Percentiles rank a stretch among this genome's conserved stretches.
phyloP scores from a whole-genome alignment of 1,140 invertebrate species.

The Hesperophylax magnus region DNA sequence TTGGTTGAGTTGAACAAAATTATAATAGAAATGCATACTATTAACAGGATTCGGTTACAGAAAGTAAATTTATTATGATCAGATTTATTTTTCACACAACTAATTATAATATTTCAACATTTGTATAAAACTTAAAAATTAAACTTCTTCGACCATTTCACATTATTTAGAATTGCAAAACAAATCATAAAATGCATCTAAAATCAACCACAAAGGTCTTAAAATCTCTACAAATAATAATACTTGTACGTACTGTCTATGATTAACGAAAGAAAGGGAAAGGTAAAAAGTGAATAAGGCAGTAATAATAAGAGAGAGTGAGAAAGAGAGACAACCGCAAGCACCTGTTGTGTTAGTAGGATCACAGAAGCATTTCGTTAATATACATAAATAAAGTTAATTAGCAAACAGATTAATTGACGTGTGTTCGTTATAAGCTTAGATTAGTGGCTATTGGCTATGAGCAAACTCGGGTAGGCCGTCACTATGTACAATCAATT shows the following conservation, averaged over 20 bases:
- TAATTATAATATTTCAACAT: background rate
- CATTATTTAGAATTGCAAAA: background rate
- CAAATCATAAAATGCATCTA: background rate
- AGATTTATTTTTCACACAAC: no score
- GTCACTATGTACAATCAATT: background rate
- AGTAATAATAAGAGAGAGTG: background rate
- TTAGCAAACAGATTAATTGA: slow-evolving; percentile 36
- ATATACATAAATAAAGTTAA: slow-evolving; percentile 12
- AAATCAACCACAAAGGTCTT: background rate
- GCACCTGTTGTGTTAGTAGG: slow-evolving; percentile 40
- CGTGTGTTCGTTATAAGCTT: slow-evolving; percentile 38
- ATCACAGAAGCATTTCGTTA: slow-evolving; percentile 46
- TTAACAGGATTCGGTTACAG: no score
- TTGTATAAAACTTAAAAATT: background rate
- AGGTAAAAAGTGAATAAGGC: slow-evolving; percentile 11
- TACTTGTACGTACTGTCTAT: background rate
- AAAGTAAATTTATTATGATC: no score
- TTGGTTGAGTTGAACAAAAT: no score
- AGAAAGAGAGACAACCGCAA: slow-evolving; percentile 43
- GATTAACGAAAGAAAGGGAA: background rate
- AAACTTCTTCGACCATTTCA: background rate
- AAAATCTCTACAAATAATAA: background rate
- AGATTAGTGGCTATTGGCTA: background rate
- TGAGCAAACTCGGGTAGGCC: background rate
- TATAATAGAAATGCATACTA: no score